Evolutionary conservation across 2,113 vertebrate genomes (phyloP).

Genomic region (Bucco capensis): DNA sequence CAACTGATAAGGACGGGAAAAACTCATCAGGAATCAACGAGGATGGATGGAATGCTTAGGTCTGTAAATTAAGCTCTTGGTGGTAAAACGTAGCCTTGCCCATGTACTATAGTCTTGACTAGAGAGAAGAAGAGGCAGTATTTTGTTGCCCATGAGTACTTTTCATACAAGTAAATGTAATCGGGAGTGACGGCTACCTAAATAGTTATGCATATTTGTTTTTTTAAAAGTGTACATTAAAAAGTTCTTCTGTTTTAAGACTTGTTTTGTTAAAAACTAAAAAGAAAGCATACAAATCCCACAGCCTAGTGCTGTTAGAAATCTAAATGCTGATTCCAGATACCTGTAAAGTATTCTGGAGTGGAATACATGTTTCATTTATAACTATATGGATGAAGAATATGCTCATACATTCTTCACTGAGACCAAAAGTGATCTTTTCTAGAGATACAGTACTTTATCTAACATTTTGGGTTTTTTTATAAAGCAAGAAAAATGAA

Average conservation of each 20-base stretch:
- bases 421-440: background rate
- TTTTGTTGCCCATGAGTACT: background rate
- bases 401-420: background rate
- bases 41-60: no score
- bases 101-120: fast-evolving
- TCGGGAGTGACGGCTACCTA: background rate
- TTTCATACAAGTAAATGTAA: fast-evolving
- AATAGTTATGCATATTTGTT: fast-evolving
- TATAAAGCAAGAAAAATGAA: background rate
- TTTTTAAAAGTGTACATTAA: no score
- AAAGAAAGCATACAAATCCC: background rate
- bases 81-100: background rate
- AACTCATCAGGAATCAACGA: fast-evolving
- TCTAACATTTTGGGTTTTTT: background rate
- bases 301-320: background rate
- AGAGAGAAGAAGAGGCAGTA: fast-evolving
- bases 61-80: background rate
- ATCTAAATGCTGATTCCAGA: background rate
- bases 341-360: background rate
- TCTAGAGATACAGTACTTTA: background rate
- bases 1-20: fast-evolving
- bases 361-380: background rate
- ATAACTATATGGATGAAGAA: background rate
- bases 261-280: background rate
- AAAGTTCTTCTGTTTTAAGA: background rate